Percentiles rank a stretch among this genome's conserved stretches.
Evolutionary conservation across 2,113 vertebrate species (phyloP).

Genomic region (Columba livia): DNA sequence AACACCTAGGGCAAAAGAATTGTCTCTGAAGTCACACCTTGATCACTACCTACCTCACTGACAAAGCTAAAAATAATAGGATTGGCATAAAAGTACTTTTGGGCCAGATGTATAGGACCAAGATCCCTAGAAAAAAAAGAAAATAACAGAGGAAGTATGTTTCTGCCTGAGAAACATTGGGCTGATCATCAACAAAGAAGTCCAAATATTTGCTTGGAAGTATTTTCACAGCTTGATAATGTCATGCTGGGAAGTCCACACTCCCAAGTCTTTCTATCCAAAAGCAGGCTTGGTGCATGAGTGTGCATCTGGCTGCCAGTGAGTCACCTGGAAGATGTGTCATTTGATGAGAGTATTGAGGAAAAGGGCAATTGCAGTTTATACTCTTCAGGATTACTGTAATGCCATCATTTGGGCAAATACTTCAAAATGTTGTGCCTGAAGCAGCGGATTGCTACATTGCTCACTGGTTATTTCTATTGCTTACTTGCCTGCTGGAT

Average conservation of each 20-base stretch:
- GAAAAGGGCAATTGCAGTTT: not conserved
- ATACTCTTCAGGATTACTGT: not conserved
- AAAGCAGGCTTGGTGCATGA: not conserved
- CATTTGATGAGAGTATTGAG: not conserved
- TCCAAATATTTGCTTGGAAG: constrained; percentile 24
- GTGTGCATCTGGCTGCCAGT: not conserved
- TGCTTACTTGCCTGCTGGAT: constrained; percentile 1
- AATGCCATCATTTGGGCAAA: not conserved
- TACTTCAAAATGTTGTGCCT: not conserved
- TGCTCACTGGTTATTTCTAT: not conserved
- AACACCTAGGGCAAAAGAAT: not conserved
- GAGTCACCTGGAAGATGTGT: constrained; percentile 29
- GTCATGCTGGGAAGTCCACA: not conserved
- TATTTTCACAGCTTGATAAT: not conserved
- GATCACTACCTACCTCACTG: not conserved
- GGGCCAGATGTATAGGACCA: not conserved
- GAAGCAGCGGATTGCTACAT: not conserved
- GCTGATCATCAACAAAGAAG: not conserved
- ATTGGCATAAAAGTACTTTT: not conserved
- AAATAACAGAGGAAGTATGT: not conserved
- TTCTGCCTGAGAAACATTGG: not conserved
- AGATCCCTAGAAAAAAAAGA: not conserved
- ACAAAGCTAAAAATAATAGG: not conserved
- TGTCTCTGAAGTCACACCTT: not conserved
- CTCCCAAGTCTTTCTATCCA: not conserved